phyloP scores from a whole-genome alignment of 2,113 vertebrate genomes.

The Pteropus alecto region DNA sequence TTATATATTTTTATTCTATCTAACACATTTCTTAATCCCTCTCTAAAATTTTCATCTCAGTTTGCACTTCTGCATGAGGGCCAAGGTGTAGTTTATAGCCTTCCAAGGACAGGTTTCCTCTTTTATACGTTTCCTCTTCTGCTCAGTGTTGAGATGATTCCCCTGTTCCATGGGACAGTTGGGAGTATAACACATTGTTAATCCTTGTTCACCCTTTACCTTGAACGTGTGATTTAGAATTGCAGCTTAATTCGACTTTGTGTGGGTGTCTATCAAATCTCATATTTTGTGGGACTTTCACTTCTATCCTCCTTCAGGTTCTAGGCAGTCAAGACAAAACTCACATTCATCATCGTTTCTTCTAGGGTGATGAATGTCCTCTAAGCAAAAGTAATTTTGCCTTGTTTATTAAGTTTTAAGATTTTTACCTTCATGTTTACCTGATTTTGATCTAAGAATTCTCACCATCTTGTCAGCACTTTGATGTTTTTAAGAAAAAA shows the following conservation, averaged over 20 bases:
- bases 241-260: not conserved
- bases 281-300: not conserved
- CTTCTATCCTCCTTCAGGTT: not conserved
- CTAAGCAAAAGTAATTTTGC: not conserved
- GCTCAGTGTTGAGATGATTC: not conserved
- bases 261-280: not conserved
- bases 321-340: not conserved
- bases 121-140: not conserved
- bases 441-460: not conserved
- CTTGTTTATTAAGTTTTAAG: not conserved
- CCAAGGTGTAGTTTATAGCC: not conserved
- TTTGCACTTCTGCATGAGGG: not conserved
- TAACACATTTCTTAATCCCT: not conserved
- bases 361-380: not conserved
- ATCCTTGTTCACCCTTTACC: not conserved
- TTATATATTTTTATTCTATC: not conserved
- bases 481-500: not conserved
- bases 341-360: not conserved
- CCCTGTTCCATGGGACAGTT: not conserved
- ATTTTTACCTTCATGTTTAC: not conserved
- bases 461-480: not conserved
- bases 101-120: not conserved
- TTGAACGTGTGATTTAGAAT: not conserved
- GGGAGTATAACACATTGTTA: not conserved
- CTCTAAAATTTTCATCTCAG: not conserved